Base-by-base conservation (phyloP, 2,888 invertebrate genomes). In the Amblyjoppa fuscipennis region DNA sequence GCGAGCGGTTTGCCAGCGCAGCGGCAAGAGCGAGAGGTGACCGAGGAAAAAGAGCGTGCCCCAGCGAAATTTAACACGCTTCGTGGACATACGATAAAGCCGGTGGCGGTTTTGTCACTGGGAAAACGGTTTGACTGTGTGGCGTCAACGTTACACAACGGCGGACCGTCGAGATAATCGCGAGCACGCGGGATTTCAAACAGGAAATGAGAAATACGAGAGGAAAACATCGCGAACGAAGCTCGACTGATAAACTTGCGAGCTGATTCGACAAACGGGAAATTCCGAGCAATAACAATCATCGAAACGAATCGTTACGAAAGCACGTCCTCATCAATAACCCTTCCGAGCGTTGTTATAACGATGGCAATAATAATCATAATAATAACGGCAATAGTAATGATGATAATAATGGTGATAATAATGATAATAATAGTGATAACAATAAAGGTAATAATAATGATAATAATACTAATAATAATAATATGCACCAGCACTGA, bases 51-150 rank as follows among this genome's bases (percentile, higher is more conserved):
- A 68, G 53, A 61, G 61, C 74, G 41, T 71, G 61, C 34, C 74
- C 20, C 75, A 79, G 51, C 70, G 66, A 71, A 82, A 80, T 80
- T 80, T 68, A 70, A 64, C 51, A 77, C 81, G 59, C 51, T n/a
- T n/a, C 38, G 71, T 41, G 71, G 7, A 61, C 16, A 11, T 20
- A 20, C 79, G 70, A 64, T 79, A 79, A 79, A 51, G 49, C 51
- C 28, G 28, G 41, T 56, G 16, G 45, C 51, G 71, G 71, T 66
- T 66, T 71, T 45, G 16, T 70, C 45, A 34, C 16, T 49, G 49
- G 61, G 61, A 61, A 61, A 61, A 41, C 9, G 28, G 31, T 56
- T 25, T 20, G 25, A 25, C 56, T 31, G 61, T 28, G 61, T 31
- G 13, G 28, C 64, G 64, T 64, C 34, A 7, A 34, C 34, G 6